phyloP scores from a whole-genome alignment of 2,113 vertebrate species.

The Thalassarche chlororhynchos region DNA sequence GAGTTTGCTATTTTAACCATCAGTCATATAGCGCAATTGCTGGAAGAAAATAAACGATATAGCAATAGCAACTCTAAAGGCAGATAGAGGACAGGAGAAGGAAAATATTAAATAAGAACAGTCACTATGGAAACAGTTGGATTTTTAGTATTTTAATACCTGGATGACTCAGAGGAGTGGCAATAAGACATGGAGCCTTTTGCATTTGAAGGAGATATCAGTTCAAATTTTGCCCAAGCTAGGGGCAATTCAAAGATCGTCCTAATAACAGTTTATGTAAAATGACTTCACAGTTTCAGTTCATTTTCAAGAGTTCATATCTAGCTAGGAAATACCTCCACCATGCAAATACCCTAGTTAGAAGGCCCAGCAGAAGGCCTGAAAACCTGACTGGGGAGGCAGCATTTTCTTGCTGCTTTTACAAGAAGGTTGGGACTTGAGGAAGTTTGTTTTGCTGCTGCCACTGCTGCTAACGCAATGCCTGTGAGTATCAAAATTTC shows the following conservation, averaged over 20 bases:
- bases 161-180: slow-evolving; percentile 15
- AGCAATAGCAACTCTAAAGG: slow-evolving; percentile 34
- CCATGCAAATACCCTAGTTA: not conserved
- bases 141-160: slow-evolving; percentile 50
- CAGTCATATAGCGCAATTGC: not conserved
- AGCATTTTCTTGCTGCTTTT: not conserved
- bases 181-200: not conserved
- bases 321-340: not conserved
- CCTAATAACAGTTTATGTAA: not conserved
- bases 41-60: not conserved
- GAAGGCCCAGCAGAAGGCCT: not conserved
- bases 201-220: not conserved
- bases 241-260: not conserved
- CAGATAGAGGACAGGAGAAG: slow-evolving; percentile 9
- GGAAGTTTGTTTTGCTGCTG: not conserved
- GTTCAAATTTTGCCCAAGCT: not conserved
- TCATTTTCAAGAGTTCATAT: not conserved
- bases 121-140: slow-evolving; percentile 57
- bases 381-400: not conserved
- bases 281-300: not conserved
- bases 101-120: slow-evolving; percentile 53
- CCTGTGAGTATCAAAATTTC: not conserved
- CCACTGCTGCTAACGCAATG: not conserved
- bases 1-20: slow-evolving; percentile 23
- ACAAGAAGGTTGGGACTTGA: not conserved